Evolutionary conservation across 2,113 vertebrate genomes (phyloP).

Genomic region (Zapus hudsonius): DNA sequence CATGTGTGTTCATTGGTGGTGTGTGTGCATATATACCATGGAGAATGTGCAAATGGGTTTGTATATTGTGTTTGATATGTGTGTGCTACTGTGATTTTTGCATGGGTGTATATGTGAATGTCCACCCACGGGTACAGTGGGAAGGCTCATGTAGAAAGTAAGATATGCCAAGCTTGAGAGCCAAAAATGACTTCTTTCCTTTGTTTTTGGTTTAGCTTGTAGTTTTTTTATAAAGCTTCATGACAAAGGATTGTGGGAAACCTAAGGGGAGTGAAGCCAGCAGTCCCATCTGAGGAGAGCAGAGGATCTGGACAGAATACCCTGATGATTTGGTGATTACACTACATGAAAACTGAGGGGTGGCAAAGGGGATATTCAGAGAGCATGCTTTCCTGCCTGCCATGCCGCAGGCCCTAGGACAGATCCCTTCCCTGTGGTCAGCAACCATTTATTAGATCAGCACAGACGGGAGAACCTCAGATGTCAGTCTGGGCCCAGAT

Average conservation of each 20-base stretch:
- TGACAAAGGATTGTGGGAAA: background rate
- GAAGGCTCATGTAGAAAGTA: background rate
- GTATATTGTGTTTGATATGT: background rate
- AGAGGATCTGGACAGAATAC: background rate
- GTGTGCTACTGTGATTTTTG: background rate
- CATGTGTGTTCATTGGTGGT: background rate
- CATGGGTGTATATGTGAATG: background rate
- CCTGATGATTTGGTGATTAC: background rate
- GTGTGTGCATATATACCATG: background rate
- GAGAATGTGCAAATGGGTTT: background rate
- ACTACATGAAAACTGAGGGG: background rate
- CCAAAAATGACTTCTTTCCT: background rate
- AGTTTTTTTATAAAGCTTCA: background rate
- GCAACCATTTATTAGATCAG: background rate
- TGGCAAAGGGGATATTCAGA: background rate
- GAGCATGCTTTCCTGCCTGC: background rate
- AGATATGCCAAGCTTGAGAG: background rate
- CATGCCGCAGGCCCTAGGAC: accelerated
- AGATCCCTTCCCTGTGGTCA: background rate
- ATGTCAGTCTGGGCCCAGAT: background rate
- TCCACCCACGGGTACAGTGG: background rate
- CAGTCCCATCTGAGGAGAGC: background rate
- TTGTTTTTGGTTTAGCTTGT: background rate
- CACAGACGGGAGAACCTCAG: background rate
- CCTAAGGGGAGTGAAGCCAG: constrained; percentile 53